Percentiles rank a stretch among this genome's conserved stretches.
These are phyloP conservation scores for Coronaproctus castanopsis DNA, from an alignment of 2,888 invertebrate species.

Conservation along the genomic window DNA sequence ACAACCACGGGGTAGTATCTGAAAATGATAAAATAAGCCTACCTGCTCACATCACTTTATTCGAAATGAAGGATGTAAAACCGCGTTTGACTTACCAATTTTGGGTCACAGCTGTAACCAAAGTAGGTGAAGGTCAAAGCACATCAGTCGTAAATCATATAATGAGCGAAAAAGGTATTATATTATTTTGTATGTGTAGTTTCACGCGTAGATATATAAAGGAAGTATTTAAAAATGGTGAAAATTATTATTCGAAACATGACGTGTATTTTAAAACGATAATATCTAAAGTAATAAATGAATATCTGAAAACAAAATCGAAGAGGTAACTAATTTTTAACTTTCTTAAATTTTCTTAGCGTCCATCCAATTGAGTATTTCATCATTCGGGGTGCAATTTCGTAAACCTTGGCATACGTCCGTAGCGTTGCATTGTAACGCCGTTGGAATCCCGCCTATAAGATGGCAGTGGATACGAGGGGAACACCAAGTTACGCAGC, in stretches of 20 bases:
- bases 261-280: no score
- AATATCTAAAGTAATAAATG: no score
- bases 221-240: no score
- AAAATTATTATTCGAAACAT: no score
- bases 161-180: slow-evolving; percentile 7
- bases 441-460: slow-evolving; percentile 38
- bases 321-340: neutral
- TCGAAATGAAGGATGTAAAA: slow-evolving; percentile 44
- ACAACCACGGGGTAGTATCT: slow-evolving; percentile 43
- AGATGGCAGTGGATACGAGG: slow-evolving; percentile 41
- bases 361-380: slow-evolving; percentile 42
- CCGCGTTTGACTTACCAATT: slow-evolving; percentile 54
- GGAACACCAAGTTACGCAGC: slow-evolving; percentile 26
- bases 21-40: slow-evolving; percentile 45
- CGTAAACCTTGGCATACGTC: slow-evolving; percentile 45
- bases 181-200: no score
- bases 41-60: slow-evolving; percentile 40
- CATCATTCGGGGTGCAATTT: slow-evolving; percentile 45
- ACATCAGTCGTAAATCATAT: slow-evolving; percentile 45
- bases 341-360: slow-evolving; percentile 6
- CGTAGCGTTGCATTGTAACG: slow-evolving; percentile 39
- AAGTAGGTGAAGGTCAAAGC: slow-evolving; percentile 55
- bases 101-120: slow-evolving; percentile 56
- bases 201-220: no score
- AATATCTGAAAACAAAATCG: no score